A percentile compares a stretch with the other conserved stretches of the same genome.
Conservation (phyloP, 2,113 vertebrate species). For the Gasterosteus nipponicus region DNA sequence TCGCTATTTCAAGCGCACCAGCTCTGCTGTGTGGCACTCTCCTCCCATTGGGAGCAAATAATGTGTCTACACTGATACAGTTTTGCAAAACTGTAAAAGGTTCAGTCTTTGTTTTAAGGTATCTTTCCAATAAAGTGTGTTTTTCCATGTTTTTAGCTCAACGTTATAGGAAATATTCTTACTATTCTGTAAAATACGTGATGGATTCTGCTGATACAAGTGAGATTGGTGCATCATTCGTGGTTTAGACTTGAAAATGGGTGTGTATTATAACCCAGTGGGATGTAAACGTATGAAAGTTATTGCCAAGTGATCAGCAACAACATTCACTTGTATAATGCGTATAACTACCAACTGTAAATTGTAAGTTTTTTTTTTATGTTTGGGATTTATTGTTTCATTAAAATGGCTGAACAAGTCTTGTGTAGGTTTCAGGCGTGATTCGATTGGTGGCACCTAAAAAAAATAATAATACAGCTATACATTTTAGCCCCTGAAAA, state of each 20-base stretch:
- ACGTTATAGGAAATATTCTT: constrained; percentile 15
- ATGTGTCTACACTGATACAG: constrained; percentile 36
- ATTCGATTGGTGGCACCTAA: neutral
- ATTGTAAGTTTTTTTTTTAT: neutral
- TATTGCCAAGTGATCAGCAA: constrained; percentile 6
- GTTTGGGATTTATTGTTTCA: constrained; percentile 23
- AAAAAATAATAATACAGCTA: neutral
- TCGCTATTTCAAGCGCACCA: constrained; percentile 94
- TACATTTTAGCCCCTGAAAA: no score
- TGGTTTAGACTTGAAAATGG: constrained; percentile 11
- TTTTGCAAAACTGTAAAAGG: constrained; percentile 51
- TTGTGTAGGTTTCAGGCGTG: constrained; percentile 3
- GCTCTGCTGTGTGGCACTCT: constrained; percentile 94
- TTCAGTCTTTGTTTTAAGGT: constrained; percentile 21
- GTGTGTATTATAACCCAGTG: constrained; percentile 5
- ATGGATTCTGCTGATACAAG: neutral
- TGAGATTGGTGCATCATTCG: constrained; percentile 3
- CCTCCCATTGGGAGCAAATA: constrained; percentile 78
- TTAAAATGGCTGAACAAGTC: constrained; percentile 23
- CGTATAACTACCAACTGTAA: constrained; percentile 9
- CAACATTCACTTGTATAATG: constrained; percentile 9
- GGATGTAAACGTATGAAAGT: neutral
- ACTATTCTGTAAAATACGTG: constrained; percentile 34
- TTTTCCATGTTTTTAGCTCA: constrained; percentile 13
- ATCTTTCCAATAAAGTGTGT: constrained; percentile 57